Evolutionary conservation across 2,797 vertebrate species (phyloP), one percentile per base, ranked within the genome.

Genomic region (Sebastes kiyomatsui): DNA sequence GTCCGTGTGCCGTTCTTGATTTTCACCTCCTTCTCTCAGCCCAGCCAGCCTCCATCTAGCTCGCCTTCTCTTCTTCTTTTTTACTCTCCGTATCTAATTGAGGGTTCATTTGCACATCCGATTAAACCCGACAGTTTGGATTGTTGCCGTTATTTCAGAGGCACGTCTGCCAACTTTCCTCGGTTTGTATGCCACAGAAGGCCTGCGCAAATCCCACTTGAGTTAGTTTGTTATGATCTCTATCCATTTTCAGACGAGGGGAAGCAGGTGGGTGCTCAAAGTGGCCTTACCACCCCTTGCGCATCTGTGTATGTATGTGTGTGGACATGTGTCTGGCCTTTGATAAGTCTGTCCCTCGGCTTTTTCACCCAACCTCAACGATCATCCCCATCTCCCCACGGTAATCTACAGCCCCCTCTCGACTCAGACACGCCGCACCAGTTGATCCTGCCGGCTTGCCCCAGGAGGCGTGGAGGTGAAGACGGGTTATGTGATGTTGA

Each of bases 401-500:
- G 16, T 77, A 80, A 86, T 79, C 67, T 68, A 28, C 25, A 9
- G 13, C 77, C 75, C 62, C 30, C 59, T 75, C 60, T 64, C 12
- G 6, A 66, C 33, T 67, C 69, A 16, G 76, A 67, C 65, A 32
- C 22, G 6, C 28, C 6, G 1, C 75, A 56, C 42, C 64, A 42
- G 71, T 90, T 77, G 81, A 87, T 84, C 73, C 69, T 30, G 72
- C 62, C 10, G 3, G 22, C 79, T 52, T 68, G 38, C 66, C 72
- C 25, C 25, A 7, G 46, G 65, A 73, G 73, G 38, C 23, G n/a
- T 33, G 14, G 33, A 77, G 77, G 72, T 84, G 67, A 64, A 46
- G 69, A 49, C 8, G n/a, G 78, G 42, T 83, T 90, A 25, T 88
- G 79, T 83, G 85, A 90, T 88, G 88, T 88, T 86, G 88, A 87